Base-by-base conservation (phyloP, 92 coral and sea anemone species). In the Ricordea florida region DNA sequence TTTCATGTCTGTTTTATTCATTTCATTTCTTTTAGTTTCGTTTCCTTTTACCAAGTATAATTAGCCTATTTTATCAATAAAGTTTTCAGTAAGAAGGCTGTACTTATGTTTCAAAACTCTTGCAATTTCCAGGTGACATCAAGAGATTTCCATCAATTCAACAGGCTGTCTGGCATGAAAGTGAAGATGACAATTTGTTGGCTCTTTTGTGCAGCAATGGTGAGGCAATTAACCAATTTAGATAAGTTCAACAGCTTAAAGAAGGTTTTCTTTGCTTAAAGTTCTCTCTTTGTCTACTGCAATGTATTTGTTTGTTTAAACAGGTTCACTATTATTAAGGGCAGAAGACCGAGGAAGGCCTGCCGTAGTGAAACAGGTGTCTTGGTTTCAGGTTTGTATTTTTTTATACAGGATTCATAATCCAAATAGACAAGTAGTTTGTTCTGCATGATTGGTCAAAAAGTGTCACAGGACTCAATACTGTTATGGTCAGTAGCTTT, bases 331-430 rank as follows among this genome's bases (percentile, higher is more conserved):
- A 31, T 86, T 93, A 10, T 60, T 93, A 20, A 84, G 96, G 74
- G 86, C 88, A 28, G 66, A 74, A 34, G 81, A 80, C 44, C 80
- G 70, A 55, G 88, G 66, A n/a, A 53, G 68, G 31, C 41, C 66
- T 40, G 85, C 94, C 23, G 72, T 84, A 36, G 61, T 93, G 17
- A 94, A 91, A 57, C 90, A 87, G 67, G 84, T 94, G 37, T 90
- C 97, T 25, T 94, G 98, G 98, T 94, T 79, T 67, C 98, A 94
- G 98, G 98, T 93, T 56, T 1, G 20, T 3, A 15, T 15, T 13
- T 28, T 14, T 16, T 28, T 18, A 9, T 26, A 0, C 8, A 6
- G 18, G 7, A 32, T 48, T 38, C 26, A 25, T 0, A 9, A 22
- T 5, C 45, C n/a, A n/a, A n/a, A n/a, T n/a, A n/a, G n/a, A n/a